Conservation (phyloP, 2,888 invertebrate species). For the Pterobdella sp. region DNA sequence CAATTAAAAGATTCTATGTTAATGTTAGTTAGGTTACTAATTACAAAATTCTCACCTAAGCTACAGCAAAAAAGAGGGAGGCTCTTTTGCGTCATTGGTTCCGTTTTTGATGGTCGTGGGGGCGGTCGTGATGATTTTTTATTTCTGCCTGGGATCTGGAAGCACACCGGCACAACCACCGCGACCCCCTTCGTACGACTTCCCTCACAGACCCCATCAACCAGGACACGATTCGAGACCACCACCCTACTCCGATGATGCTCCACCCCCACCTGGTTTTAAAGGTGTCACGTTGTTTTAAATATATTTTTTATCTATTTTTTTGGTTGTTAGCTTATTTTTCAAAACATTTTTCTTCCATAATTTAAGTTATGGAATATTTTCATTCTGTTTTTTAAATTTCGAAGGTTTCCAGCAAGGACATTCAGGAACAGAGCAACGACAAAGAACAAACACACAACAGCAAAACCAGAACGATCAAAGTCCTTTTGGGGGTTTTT, state of each 20-base stretch:
- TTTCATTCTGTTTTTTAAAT: too few species aligned
- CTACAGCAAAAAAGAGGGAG: background rate
- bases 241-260: conserved; percentile 13
- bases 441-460: background rate
- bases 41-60: too few species aligned
- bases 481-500: conserved; percentile 38
- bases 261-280: conserved; percentile 20
- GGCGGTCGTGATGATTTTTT: background rate
- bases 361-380: too few species aligned
- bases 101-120: background rate
- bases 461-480: background rate
- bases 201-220: conserved; percentile 1
- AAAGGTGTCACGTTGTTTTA: conserved; percentile 2
- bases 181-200: conserved; percentile 4
- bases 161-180: background rate
- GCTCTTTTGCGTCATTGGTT: background rate
- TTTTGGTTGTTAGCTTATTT: background rate
- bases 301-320: too few species aligned
- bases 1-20: too few species aligned
- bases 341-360: background rate
- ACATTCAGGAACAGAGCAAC: background rate
- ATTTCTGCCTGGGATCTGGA: background rate
- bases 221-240: background rate
- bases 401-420: too few species aligned
- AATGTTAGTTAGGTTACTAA: too few species aligned